Evolutionary conservation across 2,797 vertebrate species (phyloP).

Genomic region (Rousettus madagascariensis): DNA sequence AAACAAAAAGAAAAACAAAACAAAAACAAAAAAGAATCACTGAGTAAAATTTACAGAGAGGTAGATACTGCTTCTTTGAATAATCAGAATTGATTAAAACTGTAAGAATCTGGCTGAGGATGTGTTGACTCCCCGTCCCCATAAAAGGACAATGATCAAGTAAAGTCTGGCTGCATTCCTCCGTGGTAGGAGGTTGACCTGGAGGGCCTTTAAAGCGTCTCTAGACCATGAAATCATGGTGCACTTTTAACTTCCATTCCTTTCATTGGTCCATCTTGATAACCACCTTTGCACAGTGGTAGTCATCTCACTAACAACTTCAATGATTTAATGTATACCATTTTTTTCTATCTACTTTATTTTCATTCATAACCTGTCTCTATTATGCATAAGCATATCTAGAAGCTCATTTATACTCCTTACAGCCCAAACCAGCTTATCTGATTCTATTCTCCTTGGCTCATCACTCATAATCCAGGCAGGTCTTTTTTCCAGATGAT

Average conservation of each 20-base stretch:
- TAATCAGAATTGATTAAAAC: background rate
- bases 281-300: background rate
- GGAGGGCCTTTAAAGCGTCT: background rate
- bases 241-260: background rate
- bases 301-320: background rate
- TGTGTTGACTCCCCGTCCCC: background rate
- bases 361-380: background rate
- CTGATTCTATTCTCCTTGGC: background rate
- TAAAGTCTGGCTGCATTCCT: background rate
- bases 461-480: background rate
- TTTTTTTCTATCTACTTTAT: background rate
- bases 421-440: background rate
- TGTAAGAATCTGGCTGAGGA: background rate
- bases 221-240: background rate
- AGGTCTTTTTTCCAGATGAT: no score
- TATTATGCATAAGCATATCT: background rate
- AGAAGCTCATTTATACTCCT: background rate
- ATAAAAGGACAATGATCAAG: background rate
- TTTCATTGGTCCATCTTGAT: background rate
- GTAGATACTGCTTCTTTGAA: background rate
- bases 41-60: background rate
- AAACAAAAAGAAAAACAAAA: no score
- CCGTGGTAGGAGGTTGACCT: background rate
- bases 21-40: no score
- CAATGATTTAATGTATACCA: background rate